Conservation (phyloP, 2,888 invertebrate genomes). For the Hydriomena furcata region DNA sequence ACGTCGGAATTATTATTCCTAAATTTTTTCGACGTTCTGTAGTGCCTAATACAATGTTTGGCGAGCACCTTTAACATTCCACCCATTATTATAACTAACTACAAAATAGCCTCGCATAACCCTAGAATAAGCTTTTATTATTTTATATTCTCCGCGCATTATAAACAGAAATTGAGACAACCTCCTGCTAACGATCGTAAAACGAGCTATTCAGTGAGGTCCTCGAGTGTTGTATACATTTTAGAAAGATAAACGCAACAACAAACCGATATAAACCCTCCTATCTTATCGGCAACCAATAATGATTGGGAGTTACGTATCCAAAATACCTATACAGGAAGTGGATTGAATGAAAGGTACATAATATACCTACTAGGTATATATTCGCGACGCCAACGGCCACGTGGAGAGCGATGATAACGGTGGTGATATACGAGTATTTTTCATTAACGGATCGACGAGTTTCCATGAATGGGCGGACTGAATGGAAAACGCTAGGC, state of each 20-base stretch:
- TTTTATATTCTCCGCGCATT: too few species aligned
- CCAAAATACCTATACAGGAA: conserved; percentile 36
- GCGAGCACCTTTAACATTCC: too few species aligned
- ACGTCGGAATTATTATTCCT: too few species aligned
- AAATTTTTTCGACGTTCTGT: too few species aligned
- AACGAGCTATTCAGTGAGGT: conserved; percentile 3
- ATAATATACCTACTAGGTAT: conserved; percentile 34
- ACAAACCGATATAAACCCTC: conserved; percentile 32
- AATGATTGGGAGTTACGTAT: conserved; percentile 31
- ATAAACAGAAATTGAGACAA: not conserved
- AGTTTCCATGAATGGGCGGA: conserved; percentile 79
- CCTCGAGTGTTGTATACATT: conserved; percentile 5
- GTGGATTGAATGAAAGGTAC: conserved; percentile 64
- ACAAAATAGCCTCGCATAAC: too few species aligned
- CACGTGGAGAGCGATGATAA: conserved; percentile 65
- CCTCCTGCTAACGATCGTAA: conserved; percentile 5
- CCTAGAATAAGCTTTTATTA: too few species aligned
- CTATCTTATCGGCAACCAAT: conserved; percentile 47
- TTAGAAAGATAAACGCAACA: conserved; percentile 15
- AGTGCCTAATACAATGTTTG: too few species aligned
- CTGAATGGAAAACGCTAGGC: conserved; percentile 76
- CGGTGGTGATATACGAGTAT: conserved; percentile 61
- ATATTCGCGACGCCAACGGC: conserved; percentile 38
- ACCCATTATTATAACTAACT: too few species aligned
- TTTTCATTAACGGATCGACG: conserved; percentile 78